phyloP scores from a whole-genome alignment of 2,113 vertebrate species.

The Ploceus nigricollis region DNA sequence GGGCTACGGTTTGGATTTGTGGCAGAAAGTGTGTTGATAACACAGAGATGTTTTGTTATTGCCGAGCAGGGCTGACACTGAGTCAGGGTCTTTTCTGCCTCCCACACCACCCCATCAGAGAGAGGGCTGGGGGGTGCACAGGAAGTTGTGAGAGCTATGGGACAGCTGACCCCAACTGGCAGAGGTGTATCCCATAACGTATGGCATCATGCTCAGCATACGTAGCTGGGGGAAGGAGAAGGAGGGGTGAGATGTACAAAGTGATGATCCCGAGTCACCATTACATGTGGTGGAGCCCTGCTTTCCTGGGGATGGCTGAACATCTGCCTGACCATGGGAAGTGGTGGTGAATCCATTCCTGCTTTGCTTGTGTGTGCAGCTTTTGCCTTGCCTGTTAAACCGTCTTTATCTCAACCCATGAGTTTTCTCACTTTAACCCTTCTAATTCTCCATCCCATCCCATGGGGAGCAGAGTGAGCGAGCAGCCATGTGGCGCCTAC shows the following conservation, averaged over 20 bases:
- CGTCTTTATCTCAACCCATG: not conserved
- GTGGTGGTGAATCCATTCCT: not conserved
- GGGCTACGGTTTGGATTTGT: not conserved
- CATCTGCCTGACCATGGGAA: not conserved
- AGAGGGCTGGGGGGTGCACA: not conserved
- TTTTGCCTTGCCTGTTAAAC: not conserved
- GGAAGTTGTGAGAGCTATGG: not conserved
- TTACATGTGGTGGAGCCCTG: fast-evolving
- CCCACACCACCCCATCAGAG: fast-evolving
- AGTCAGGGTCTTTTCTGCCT: not conserved
- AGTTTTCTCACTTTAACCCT: not conserved
- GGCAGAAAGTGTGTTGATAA: fast-evolving
- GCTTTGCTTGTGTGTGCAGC: not conserved
- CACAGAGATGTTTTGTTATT: not conserved
- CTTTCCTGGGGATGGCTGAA: not conserved
- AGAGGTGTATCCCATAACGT: not conserved
- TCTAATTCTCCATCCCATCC: not conserved
- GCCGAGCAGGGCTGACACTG: not conserved
- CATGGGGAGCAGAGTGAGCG: not conserved
- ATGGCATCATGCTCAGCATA: not conserved
- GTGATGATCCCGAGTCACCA: not conserved
- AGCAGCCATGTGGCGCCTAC: not conserved
- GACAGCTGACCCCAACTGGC: not conserved
- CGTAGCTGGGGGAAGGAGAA: not conserved
- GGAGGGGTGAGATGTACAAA: not conserved